These are phyloP conservation scores for Neoascia interrupta DNA, from an alignment of 2,888 invertebrate genomes.

Conservation along the genomic window DNA sequence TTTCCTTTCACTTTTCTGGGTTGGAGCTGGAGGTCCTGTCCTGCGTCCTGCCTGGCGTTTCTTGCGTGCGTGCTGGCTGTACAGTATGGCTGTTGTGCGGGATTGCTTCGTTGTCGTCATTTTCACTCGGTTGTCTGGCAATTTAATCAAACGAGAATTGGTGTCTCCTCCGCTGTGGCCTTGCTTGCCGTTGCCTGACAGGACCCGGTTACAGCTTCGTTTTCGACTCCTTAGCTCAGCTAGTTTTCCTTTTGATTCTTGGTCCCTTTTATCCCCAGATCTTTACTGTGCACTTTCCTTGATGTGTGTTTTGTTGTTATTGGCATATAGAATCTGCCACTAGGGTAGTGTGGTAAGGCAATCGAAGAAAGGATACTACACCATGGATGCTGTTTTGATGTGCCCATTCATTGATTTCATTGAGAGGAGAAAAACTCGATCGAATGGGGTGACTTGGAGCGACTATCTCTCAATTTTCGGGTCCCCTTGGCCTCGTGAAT, in stretches of 20 bases:
- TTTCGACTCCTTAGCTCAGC: background rate
- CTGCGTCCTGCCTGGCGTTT: too few relatives aligned
- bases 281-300: slow-evolving; percentile 42
- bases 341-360: slow-evolving; percentile 11
- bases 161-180: slow-evolving; percentile 16
- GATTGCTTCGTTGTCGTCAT: slow-evolving; percentile 5
- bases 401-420: slow-evolving; percentile 52
- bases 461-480: slow-evolving; percentile 42
- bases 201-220: background rate
- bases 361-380: slow-evolving; percentile 37
- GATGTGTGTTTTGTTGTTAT: slow-evolving; percentile 45
- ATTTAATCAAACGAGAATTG: slow-evolving; percentile 59
- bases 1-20: slow-evolving; percentile 51
- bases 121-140: slow-evolving; percentile 46
- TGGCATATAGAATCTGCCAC: slow-evolving; percentile 15
- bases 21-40: too few relatives aligned
- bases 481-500: slow-evolving; percentile 14
- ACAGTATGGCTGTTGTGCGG: background rate
- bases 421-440: slow-evolving; percentile 31
- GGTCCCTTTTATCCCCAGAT: slow-evolving; percentile 24
- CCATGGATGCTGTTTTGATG: slow-evolving; percentile 7
- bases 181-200: background rate
- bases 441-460: slow-evolving; percentile 35
- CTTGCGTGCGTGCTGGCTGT: slow-evolving; percentile 25
- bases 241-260: slow-evolving; percentile 30